A percentile compares a stretch with the other conserved stretches of the same genome.
Conservation (phyloP, 2,888 invertebrate genomes). For the Troides aeacus region DNA sequence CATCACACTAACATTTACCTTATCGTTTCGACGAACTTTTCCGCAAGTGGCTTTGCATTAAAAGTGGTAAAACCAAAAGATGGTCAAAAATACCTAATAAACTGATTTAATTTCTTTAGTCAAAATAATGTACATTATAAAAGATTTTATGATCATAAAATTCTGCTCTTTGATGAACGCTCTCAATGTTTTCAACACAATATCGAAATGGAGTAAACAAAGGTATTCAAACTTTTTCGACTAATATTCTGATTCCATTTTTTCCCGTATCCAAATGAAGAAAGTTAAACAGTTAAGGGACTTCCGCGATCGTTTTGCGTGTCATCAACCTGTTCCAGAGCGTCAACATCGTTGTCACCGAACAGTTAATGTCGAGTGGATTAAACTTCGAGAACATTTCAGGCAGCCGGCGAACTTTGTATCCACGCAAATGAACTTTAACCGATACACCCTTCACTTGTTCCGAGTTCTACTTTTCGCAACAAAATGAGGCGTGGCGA, state of each 20-base stretch:
- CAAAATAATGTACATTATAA: background rate
- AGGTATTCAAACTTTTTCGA: background rate
- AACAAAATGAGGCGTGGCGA: slow-evolving; percentile 25
- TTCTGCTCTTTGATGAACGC: background rate
- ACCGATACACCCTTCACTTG: slow-evolving; percentile 28
- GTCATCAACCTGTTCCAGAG: slow-evolving; percentile 33
- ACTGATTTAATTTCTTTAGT: background rate
- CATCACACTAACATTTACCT: too few species aligned
- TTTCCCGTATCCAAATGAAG: slow-evolving; percentile 30
- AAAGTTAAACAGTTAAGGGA: slow-evolving; percentile 33
- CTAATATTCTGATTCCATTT: slow-evolving; percentile 2
- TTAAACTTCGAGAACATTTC: slow-evolving; percentile 40
- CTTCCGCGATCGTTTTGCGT: slow-evolving; percentile 18
- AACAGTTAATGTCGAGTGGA: slow-evolving; percentile 41
- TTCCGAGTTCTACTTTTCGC: slow-evolving; percentile 20
- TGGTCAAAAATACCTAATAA: background rate
- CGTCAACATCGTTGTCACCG: slow-evolving; percentile 36
- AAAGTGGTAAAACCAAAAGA: too few species aligned
- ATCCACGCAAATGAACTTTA: slow-evolving; percentile 31
- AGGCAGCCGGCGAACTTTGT: slow-evolving; percentile 37
- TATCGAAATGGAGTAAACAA: slow-evolving; percentile 1
- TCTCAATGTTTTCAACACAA: background rate
- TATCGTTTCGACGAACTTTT: too few species aligned
- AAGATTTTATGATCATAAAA: background rate
- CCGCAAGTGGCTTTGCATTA: too few species aligned